These are phyloP conservation scores for Melanotaenia trifasciata DNA, from an alignment of 2,797 vertebrate species.

Conservation along the genomic window DNA sequence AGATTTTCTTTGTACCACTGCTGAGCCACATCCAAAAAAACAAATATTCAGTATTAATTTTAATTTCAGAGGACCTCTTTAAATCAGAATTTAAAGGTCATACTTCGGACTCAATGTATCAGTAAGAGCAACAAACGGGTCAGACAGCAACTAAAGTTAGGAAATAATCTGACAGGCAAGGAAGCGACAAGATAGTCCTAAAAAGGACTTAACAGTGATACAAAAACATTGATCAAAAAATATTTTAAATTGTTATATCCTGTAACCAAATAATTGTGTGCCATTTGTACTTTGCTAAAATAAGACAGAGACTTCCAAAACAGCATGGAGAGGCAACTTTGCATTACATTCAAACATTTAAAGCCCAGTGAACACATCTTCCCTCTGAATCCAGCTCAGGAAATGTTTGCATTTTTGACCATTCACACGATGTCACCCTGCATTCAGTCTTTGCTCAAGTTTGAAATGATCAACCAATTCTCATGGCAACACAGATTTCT, in stretches of 20 bases:
- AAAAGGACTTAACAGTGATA: no score
- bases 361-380: neutral
- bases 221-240: neutral
- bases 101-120: neutral
- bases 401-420: neutral
- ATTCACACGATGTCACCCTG: neutral
- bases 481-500: neutral
- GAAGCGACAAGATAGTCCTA: neutral
- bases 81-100: neutral
- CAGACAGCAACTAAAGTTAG: neutral
- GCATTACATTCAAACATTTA: neutral
- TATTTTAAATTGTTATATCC: no score
- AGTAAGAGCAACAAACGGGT: conserved; percentile 1
- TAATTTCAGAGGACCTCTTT: neutral
- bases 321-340: neutral
- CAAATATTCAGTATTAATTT: neutral
- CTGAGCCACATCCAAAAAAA: neutral
- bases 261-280: neutral
- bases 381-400: neutral
- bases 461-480: neutral
- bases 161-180: neutral
- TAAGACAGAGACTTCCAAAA: neutral
- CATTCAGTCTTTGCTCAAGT: neutral
- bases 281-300: conserved; percentile 1
- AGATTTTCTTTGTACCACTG: no score